Percentiles rank a stretch among this genome's conserved stretches.
Evolutionary conservation across 2,888 invertebrate genomes (phyloP).

Genomic region (Sesamia inferens): DNA sequence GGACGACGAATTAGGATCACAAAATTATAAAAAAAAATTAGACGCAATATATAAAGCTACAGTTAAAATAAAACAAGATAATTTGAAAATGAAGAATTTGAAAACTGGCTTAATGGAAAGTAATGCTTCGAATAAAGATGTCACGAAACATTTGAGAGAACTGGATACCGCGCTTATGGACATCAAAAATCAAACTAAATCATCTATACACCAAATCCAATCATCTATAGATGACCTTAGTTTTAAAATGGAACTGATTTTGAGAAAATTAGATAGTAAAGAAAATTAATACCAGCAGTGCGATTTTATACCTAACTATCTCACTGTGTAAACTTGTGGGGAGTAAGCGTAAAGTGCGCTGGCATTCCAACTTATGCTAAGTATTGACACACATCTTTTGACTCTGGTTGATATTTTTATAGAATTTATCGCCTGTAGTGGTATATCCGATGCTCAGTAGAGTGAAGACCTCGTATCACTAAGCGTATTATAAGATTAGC

Average conservation of each 20-base stretch:
- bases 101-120: background rate
- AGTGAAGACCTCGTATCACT: no score
- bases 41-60: slow-evolving; percentile 59
- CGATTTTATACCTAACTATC: no score
- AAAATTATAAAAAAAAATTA: slow-evolving; percentile 68
- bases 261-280: slow-evolving; percentile 36
- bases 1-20: slow-evolving; percentile 74
- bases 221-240: slow-evolving; percentile 31
- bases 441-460: no score
- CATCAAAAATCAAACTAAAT: slow-evolving; percentile 30
- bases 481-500: background rate
- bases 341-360: no score
- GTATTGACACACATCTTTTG: no score
- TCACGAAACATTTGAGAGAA: slow-evolving; percentile 21
- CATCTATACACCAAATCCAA: slow-evolving; percentile 29
- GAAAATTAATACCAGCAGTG: background rate
- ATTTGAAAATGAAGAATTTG: background rate
- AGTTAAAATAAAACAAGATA: slow-evolving; percentile 35
- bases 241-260: slow-evolving; percentile 44
- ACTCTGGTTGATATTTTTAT: no score
- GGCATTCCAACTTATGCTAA: no score
- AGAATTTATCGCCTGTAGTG: no score
- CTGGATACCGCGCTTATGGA: slow-evolving; percentile 23
- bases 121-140: slow-evolving; percentile 15
- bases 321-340: no score